Conservation (phyloP, 2,797 vertebrate species). For the Platalea minor region DNA sequence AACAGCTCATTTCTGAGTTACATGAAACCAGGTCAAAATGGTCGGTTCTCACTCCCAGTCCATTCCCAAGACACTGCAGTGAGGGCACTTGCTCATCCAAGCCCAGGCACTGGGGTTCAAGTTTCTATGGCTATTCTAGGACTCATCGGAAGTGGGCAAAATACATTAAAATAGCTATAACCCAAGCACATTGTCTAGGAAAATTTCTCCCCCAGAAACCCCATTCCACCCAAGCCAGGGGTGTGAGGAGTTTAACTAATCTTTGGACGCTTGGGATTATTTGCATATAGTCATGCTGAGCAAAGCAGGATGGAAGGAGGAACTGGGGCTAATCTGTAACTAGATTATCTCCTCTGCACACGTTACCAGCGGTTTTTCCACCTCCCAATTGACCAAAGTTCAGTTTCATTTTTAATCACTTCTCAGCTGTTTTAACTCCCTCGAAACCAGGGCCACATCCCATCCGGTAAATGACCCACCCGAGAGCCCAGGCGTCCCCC, state of each 20-base stretch:
- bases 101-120: neutral
- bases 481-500: fast-evolving
- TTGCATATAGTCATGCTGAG: neutral
- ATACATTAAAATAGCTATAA: fast-evolving
- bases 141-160: neutral
- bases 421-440: neutral
- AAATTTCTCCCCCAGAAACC: neutral
- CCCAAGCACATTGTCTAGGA: fast-evolving
- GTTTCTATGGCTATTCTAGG: neutral
- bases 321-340: slow-evolving; percentile 44
- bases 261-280: neutral
- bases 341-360: slow-evolving; percentile 1
- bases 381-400: neutral
- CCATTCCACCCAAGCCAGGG: fast-evolving
- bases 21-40: neutral
- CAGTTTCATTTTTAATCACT: slow-evolving; percentile 32
- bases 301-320: neutral
- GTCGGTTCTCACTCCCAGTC: neutral
- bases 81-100: neutral
- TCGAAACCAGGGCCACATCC: neutral
- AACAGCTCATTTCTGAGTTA: fast-evolving
- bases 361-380: neutral
- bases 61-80: neutral
- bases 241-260: neutral
- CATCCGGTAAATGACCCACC: fast-evolving